Evolutionary conservation across 1,140 invertebrate genomes (phyloP), one percentile per base, ranked within the genome.

Genomic region (Atta colombica): DNA sequence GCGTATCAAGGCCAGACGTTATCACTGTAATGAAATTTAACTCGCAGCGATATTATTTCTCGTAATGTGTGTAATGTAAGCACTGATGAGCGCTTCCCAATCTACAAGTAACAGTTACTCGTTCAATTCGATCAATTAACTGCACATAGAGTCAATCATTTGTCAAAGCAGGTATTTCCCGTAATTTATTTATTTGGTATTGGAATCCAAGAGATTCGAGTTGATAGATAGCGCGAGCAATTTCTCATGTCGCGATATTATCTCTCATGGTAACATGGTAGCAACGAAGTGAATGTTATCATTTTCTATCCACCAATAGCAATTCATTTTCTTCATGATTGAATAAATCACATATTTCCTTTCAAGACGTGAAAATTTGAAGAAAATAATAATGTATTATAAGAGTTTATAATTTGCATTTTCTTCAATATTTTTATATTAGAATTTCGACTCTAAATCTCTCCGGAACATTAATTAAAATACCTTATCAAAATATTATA

Each of bases 151-250:
- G 66, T 16, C 21, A 35, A 14, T 51, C 14, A 25, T 51, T 69
- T 49, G 39, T 69, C 66, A 51, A 49, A 28, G 14, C 39, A 16
- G 21, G 66, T 51, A 51, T 51, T 69, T 16, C 21, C 21, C 14
- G 6, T 51, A 49, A 69, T 69, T 69, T 69, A 45, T 45, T 45
- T 45, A 25, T 51, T 69, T 68, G n/a, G 21, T 69, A 69, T 69
- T 51, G 21, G 39, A 69, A 51, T 21, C 6, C 6, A 69, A 69
- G 35, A 69, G 39, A 66, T 39, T 66, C 18, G 35, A 51, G 2
- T 49, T 35, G 39, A 2, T 49, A 49, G 21, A 69, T 69, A 69
- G 2, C 3, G n/a, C n/a, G 66, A 49, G 39, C 21, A 69, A 69
- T 49, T 69, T 51, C 66, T 69, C 66, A n/a, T 21, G 35, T 45